Base-by-base conservation (phyloP, 23 tunicate species). In the Diplosoma virens region DNA sequence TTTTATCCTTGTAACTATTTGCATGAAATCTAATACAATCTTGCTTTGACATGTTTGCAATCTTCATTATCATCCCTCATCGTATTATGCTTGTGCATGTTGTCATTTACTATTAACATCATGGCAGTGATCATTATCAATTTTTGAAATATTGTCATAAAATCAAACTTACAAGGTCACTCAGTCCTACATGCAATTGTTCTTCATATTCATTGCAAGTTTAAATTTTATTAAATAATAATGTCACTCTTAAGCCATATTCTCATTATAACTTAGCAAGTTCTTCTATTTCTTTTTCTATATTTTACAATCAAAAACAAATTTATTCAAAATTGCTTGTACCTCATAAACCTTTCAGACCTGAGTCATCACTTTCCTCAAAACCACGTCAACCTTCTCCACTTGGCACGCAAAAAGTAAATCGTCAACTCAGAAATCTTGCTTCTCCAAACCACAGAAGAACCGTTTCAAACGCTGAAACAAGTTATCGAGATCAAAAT, bases 401-500 rank as follows among this genome's bases (percentile, higher is more conserved):
- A 29, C 34, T 29, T 61, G 35, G 69, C 6, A 29, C 6, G 35
- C 69, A 27, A 29, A 2, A 18, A 3, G 35, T 14, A 5, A 2
- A 11, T 6, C 34, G 35, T 4, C 5, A 5, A 2, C 6, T 29
- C 17, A 26, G 9, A 27, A 20, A 4, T 55, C 25, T 20, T 20
- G n/a, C 69, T 29, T 61, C 69, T 28, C 69, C 69, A 3, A 26
- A 5, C 69, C 69, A 61, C 35, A 27, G 69, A 61, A 61, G 69
- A 61, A 61, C 69, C 17, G 69, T 61, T 29, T 61, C 69, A 61
- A 61, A 61, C 69, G 69, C 69, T 5, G 69, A 61, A 29, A 61
- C 23, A 27, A 61, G 35, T 4, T 61, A 61, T 29, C 63, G 63
- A 6, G 63, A 56, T 25, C 25, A 4, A 4, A 22, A 16, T 20